A percentile compares a stretch with the other conserved stretches of the same genome.
Evolutionary conservation across 2,113 vertebrate species (phyloP).

Genomic region (Myiozetetes cayanensis): DNA sequence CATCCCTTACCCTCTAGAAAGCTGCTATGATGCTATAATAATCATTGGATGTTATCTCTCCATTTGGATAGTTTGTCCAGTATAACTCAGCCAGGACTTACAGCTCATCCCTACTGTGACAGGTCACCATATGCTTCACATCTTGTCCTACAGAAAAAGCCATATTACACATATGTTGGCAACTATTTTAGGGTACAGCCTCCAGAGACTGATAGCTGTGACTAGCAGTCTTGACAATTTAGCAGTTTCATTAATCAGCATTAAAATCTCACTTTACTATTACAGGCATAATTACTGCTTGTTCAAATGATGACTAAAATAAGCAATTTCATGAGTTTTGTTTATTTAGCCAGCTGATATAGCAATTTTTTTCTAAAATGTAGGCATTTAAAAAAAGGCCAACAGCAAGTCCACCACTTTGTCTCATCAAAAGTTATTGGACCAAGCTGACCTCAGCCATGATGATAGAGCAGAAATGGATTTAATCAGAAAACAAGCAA

Average conservation of each 20-base stretch:
- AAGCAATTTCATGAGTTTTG: not conserved
- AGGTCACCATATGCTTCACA: conserved; percentile 64
- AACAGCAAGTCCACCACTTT: not conserved
- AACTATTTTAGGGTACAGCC: conserved; percentile 6
- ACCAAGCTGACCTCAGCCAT: not conserved
- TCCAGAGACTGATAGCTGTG: not conserved
- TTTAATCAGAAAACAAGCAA: not conserved
- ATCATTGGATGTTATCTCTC: not conserved
- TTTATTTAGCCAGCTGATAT: not conserved
- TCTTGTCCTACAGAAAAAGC: conserved; percentile 39
- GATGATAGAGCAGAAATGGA: not conserved
- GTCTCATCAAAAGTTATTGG: not conserved
- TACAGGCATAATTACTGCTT: conserved; percentile 8
- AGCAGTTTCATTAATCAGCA: conserved; percentile 50
- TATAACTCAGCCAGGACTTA: conserved; percentile 1
- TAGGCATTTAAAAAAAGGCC: not conserved
- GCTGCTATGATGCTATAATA: not conserved
- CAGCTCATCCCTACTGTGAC: not conserved
- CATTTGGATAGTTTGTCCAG: not conserved
- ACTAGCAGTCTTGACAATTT: conserved; percentile 18
- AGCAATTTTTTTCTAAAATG: not conserved
- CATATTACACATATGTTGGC: not conserved
- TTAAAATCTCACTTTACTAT: conserved; percentile 48
- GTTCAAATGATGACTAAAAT: not conserved
- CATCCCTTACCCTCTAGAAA: not conserved